phyloP scores from a whole-genome alignment of 2,797 vertebrate species.

The Alfaro cultratus region DNA sequence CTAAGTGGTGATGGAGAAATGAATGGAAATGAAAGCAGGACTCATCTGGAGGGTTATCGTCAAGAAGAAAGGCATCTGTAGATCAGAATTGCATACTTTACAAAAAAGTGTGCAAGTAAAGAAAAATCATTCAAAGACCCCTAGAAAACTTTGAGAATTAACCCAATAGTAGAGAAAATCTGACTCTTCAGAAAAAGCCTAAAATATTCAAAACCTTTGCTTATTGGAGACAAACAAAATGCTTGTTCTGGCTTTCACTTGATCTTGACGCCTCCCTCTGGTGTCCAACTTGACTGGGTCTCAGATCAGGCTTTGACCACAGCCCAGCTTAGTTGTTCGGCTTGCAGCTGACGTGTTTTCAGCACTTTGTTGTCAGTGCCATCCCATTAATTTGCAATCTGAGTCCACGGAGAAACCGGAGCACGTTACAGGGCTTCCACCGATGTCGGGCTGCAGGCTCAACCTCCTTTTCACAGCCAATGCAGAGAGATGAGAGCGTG shows the following conservation, averaged over 20 bases:
- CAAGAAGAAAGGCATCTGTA: background rate
- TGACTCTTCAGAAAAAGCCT: background rate
- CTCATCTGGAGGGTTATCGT: background rate
- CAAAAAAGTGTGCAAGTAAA: background rate
- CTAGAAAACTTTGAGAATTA: background rate
- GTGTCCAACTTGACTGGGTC: constrained; percentile 17
- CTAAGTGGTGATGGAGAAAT: background rate
- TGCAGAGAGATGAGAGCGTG: constrained; percentile 40
- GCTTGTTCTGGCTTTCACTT: constrained; percentile 8
- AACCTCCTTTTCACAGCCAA: constrained; percentile 66
- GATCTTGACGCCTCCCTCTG: constrained; percentile 18
- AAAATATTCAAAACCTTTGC: background rate
- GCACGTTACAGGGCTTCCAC: constrained; percentile 49
- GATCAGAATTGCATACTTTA: background rate
- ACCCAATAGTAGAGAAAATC: background rate
- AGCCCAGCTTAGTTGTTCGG: constrained; percentile 6
- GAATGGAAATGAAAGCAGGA: background rate
- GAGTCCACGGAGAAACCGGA: constrained; percentile 68
- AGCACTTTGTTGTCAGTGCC: constrained; percentile 47
- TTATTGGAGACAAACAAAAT: background rate
- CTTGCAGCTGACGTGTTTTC: constrained; percentile 16
- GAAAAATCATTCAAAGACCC: background rate
- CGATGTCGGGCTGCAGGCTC: constrained; percentile 22
- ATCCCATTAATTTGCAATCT: constrained; percentile 60
- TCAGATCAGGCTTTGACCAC: constrained; percentile 28